A percentile compares a stretch with the other conserved stretches of the same genome.
Conservation (phyloP, 2,113 vertebrate species). For the Vulpes ferrilata region DNA sequence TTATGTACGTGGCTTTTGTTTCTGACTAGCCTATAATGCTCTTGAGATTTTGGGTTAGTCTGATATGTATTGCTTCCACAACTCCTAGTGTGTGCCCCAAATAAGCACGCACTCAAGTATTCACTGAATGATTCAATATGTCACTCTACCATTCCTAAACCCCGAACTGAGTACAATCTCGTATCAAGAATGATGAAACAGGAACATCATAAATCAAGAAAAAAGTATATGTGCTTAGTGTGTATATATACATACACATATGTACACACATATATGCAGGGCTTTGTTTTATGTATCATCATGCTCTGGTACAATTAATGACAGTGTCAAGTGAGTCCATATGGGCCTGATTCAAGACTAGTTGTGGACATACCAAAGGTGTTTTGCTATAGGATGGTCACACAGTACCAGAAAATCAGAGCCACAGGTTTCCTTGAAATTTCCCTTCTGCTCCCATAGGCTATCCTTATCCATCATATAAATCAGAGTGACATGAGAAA, state of each 20-base stretch:
- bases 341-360: background rate
- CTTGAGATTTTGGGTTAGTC: background rate
- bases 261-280: background rate
- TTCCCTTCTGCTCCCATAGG: background rate
- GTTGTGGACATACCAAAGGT: background rate
- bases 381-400: background rate
- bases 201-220: background rate
- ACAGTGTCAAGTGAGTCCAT: background rate
- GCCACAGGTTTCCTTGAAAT: background rate
- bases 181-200: conserved; percentile 9
- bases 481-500: background rate
- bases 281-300: background rate
- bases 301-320: background rate
- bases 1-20: background rate
- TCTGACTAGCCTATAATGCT: background rate
- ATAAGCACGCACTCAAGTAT: background rate
- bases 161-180: background rate
- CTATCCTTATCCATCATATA: background rate
- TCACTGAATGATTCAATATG: background rate
- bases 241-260: background rate
- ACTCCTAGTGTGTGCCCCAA: background rate
- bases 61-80: background rate
- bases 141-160: background rate
- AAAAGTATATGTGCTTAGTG: background rate
- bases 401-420: background rate